Conservation (phyloP, 2,797 vertebrate genomes). For the Remorina albescens region DNA sequence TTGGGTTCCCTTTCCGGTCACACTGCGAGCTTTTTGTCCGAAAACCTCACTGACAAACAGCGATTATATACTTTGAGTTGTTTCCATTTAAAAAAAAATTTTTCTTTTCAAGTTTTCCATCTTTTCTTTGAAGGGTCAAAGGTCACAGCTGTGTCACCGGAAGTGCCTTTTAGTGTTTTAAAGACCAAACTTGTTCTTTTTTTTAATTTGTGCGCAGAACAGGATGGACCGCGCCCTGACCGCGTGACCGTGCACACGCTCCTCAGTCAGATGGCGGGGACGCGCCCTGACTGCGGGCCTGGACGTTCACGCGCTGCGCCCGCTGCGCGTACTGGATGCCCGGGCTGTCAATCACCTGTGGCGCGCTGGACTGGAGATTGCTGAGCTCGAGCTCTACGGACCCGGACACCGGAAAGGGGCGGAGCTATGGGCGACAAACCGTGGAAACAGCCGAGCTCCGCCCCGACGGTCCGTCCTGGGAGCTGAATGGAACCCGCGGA, state of each 20-base stretch:
- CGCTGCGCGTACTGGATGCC: conserved; percentile 35
- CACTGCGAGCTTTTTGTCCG: too few relatives aligned
- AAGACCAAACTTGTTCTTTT: neutral
- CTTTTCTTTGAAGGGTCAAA: too few relatives aligned
- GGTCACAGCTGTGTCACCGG: too few relatives aligned
- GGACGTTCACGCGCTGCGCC: neutral
- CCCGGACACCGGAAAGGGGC: conserved; percentile 6
- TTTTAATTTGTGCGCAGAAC: conserved; percentile 10
- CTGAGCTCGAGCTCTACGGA: rapidly evolving
- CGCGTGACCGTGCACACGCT: conserved; percentile 40
- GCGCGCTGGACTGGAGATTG: conserved; percentile 6
- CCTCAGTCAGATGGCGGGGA: neutral
- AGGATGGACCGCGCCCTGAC: conserved; percentile 58
- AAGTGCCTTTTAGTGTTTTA: too few relatives aligned
- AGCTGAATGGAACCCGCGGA: rapidly evolving
- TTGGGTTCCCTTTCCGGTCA: too few relatives aligned
- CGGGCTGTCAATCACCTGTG: conserved; percentile 32
- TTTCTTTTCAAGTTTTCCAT: too few relatives aligned
- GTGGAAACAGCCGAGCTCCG: rapidly evolving
- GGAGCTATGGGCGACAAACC: neutral
- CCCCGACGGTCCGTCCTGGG: rapidly evolving
- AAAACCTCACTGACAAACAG: too few relatives aligned
- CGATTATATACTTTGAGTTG: too few relatives aligned
- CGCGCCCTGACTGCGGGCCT: conserved; percentile 50
- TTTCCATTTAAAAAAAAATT: too few relatives aligned